A percentile compares a stretch with the other conserved stretches of the same genome.
Evolutionary conservation across 1,140 invertebrate genomes (phyloP).

Genomic region (Sitobion miscanthi): DNA sequence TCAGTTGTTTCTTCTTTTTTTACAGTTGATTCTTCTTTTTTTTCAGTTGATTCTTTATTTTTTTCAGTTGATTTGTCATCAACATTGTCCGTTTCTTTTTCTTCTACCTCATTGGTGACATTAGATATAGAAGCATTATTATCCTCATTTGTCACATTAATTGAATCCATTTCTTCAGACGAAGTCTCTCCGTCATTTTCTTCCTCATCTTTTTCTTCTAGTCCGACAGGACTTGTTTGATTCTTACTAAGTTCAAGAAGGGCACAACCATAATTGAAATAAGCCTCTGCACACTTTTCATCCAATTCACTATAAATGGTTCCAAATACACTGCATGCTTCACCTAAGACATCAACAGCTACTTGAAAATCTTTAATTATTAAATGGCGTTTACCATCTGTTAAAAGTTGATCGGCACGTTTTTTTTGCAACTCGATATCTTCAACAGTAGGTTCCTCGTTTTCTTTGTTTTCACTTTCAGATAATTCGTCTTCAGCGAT

Average conservation of each 20-base stretch:
- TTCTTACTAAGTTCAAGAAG: slow-evolving; percentile 74
- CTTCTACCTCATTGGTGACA: slow-evolving; percentile 30
- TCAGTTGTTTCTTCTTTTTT: slow-evolving; percentile 51
- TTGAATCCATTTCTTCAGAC: slow-evolving; percentile 57
- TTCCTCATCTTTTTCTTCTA: slow-evolving; percentile 63
- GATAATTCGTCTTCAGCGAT: slow-evolving; percentile 34
- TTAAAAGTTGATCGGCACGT: slow-evolving; percentile 26
- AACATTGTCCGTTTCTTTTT: slow-evolving; percentile 44
- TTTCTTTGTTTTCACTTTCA: slow-evolving; percentile 52
- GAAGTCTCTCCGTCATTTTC: slow-evolving; percentile 60
- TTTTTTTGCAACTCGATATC: slow-evolving; percentile 47
- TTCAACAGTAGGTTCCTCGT: slow-evolving; percentile 32
- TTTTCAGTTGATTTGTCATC: not conserved
- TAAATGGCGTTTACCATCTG: slow-evolving; percentile 62
- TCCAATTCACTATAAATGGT: slow-evolving; percentile 77
- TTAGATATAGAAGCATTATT: slow-evolving; percentile 38
- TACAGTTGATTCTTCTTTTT: no score
- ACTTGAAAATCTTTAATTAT: slow-evolving; percentile 78
- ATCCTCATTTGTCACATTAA: slow-evolving; percentile 59
- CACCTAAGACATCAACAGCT: slow-evolving; percentile 78
- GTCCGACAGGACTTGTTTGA: slow-evolving; percentile 66
- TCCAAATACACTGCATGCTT: slow-evolving; percentile 76
- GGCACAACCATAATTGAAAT: slow-evolving; percentile 80
- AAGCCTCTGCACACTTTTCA: slow-evolving; percentile 82
- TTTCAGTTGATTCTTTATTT: not conserved